phyloP scores from a whole-genome alignment of 2,797 vertebrate species.

The Lagocephalus sceleratus region DNA sequence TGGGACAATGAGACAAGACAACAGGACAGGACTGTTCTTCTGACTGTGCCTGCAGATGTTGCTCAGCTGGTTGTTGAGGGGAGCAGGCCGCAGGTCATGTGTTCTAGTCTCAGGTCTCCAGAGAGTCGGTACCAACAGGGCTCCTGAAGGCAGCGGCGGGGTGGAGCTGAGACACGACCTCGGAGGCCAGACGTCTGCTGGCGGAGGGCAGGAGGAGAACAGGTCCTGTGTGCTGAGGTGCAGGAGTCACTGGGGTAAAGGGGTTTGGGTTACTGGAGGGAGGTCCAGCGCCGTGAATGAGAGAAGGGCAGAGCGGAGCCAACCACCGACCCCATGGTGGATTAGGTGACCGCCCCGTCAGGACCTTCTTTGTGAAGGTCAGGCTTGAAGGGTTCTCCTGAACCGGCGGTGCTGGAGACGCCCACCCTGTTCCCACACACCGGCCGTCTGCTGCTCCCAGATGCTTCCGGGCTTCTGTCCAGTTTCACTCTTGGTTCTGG shows the following conservation, averaged over 20 bases:
- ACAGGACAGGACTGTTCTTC: too few species aligned
- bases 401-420: slow-evolving; percentile 50
- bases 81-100: too few species aligned
- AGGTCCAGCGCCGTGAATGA: slow-evolving; percentile 67
- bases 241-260: slow-evolving; percentile 65
- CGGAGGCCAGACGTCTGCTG: slow-evolving; percentile 20
- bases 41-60: too few species aligned
- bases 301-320: slow-evolving; percentile 64
- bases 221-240: slow-evolving; percentile 64
- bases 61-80: too few species aligned
- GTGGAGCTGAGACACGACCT: slow-evolving; percentile 21
- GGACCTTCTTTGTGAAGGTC: slow-evolving; percentile 70
- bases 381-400: slow-evolving; percentile 66
- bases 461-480: background rate
- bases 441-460: slow-evolving; percentile 17
- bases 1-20: too few species aligned
- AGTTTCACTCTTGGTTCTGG: background rate
- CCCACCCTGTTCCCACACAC: slow-evolving; percentile 70
- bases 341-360: slow-evolving; percentile 69
- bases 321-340: slow-evolving; percentile 59
- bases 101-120: too few species aligned
- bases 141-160: too few species aligned
- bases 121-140: too few species aligned
- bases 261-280: slow-evolving; percentile 78
- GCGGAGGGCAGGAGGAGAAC: slow-evolving; percentile 61